Base-by-base conservation (phyloP, 2,888 invertebrate genomes). In the Antitype chi region DNA sequence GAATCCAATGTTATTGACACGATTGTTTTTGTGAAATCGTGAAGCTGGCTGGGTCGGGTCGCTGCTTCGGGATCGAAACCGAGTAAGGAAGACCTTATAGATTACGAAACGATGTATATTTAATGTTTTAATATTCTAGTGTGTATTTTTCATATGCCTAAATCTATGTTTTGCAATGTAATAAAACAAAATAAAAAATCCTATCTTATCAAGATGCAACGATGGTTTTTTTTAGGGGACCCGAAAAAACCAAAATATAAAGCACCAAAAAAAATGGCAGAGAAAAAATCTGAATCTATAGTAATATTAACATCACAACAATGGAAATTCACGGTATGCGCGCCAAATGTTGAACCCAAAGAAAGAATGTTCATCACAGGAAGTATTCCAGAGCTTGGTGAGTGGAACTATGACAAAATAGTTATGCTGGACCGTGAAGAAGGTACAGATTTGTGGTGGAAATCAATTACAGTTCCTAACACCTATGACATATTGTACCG, bases 321-420 rank as follows among this genome's bases (percentile, higher is more conserved):
- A 82, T 96, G 97, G 97, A 81, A 88, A 52, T 97, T 97, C 85
- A 91, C 92, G 91, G 97, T 91, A 95, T 97, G 74, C 87, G 97
- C 89, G 94, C 95, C 92, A 93, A 97, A 96, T 81, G 91, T 98
- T 57, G 94, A 93, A 72, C 92, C 97, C 1, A 97, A 97, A 77
- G 98, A 98, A 93, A 97, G 95, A 78, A 97, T 98, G 38, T 98
- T 97, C 89, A 95, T 98, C 70, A 97, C 97, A 43, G 98, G 98
- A 62, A 97, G 97, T 91, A 97, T 97, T 79, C 93, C 95, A 47
- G 97, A 97, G 81, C 95, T 98, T 70, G 98, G 98, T 8, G 97
- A 97, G 87, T 98, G 98, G 98, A 96, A 97, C 84, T 97, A 97
- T 59, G 97, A 96, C 68, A 97, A 97, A 87, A 97, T 97, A 79